Conservation (phyloP, 2,113 vertebrate genomes). For the Rhinolophus ferrumequinum region DNA sequence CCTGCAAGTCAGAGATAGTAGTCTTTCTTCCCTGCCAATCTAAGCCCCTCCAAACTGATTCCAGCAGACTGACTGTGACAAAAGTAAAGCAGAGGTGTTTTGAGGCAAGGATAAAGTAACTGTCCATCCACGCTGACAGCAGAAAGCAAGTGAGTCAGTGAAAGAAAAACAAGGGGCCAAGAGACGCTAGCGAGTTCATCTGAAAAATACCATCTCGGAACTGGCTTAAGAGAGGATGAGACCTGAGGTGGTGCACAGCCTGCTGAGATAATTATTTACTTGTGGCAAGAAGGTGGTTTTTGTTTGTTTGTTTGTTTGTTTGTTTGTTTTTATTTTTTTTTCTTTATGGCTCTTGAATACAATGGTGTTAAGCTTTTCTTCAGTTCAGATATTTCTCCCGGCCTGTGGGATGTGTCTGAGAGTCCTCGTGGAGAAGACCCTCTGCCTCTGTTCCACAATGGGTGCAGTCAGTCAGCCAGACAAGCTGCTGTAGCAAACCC, state of each 20-base stretch:
- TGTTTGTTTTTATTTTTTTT: not conserved
- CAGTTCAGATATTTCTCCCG: not conserved
- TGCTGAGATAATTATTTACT: not conserved
- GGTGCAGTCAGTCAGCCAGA: not conserved
- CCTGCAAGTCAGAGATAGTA: not conserved
- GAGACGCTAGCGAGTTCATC: not conserved
- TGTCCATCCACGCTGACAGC: not conserved
- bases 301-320: not conserved
- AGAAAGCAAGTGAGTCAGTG: not conserved
- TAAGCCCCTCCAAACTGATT: conserved; percentile 31
- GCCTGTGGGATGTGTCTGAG: not conserved
- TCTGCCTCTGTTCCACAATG: not conserved
- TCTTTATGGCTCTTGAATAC: not conserved
- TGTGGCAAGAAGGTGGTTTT: not conserved
- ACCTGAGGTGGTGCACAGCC: not conserved
- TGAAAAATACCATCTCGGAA: not conserved
- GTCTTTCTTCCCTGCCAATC: conserved; percentile 27
- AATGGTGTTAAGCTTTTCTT: not conserved
- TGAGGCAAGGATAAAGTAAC: conserved; percentile 22
- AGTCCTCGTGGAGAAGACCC: not conserved
- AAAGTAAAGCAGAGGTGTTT: not conserved
- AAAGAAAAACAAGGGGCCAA: not conserved
- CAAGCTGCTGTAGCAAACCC: not conserved
- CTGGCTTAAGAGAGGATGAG: conserved; percentile 12
- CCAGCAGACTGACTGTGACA: not conserved